Percentiles rank a stretch among this genome's conserved stretches.
These are phyloP conservation scores for Sinohyriopsis cumingii DNA, from an alignment of 2,888 invertebrate species.

Conservation along the genomic window DNA sequence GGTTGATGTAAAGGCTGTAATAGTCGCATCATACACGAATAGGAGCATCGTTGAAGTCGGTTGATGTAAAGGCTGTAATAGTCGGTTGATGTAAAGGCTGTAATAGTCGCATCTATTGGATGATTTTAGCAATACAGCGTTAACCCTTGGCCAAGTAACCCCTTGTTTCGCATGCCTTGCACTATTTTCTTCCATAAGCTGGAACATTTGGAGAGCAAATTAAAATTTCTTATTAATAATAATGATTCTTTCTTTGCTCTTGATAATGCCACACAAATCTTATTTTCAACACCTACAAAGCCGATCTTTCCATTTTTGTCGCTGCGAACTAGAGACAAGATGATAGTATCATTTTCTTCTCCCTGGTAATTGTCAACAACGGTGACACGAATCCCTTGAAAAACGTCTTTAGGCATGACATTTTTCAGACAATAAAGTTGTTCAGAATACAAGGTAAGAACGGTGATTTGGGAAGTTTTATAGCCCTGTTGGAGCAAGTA, in stretches of 20 bases:
- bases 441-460: constrained; percentile 48
- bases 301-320: constrained; percentile 59
- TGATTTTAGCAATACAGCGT: constrained; percentile 52
- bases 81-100: constrained; percentile 20
- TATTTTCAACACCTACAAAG: constrained; percentile 50
- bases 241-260: constrained; percentile 66
- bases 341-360: constrained; percentile 69
- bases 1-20: constrained; percentile 22
- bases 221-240: constrained; percentile 31
- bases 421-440: constrained; percentile 58
- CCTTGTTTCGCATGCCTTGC: constrained; percentile 2
- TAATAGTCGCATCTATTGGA: constrained; percentile 20
- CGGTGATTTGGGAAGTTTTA: constrained; percentile 46
- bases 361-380: constrained; percentile 67
- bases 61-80: constrained; percentile 26
- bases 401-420: constrained; percentile 41
- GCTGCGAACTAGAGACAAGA: constrained; percentile 68
- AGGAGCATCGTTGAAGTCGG: constrained; percentile 12
- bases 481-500: constrained; percentile 62
- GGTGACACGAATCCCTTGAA: constrained; percentile 47
- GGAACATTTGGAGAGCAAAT: constrained; percentile 57
- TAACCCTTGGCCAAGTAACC: constrained; percentile 22
- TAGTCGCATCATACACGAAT: constrained; percentile 40
- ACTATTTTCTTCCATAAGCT: constrained; percentile 29
- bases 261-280: constrained; percentile 68